Conservation (phyloP, 1,140 invertebrate species). For the Drosophila biarmipes region DNA sequence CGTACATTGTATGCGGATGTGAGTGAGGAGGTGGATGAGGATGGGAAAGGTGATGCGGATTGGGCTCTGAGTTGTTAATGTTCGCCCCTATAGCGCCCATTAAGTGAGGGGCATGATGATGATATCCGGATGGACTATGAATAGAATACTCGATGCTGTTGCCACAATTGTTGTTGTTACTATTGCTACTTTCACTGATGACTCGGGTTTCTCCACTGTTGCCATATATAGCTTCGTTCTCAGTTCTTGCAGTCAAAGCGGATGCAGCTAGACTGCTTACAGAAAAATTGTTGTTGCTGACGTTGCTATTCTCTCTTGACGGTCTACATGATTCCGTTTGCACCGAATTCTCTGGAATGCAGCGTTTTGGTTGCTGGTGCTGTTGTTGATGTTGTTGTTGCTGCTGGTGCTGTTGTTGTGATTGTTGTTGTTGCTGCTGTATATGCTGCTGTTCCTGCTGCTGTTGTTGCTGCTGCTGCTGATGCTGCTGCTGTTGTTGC, state of each 20-base stretch:
- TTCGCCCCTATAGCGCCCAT: slow-evolving; percentile 59
- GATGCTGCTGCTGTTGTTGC: slow-evolving; percentile 56
- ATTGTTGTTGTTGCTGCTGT: slow-evolving; percentile 54
- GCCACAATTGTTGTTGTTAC: slow-evolving; percentile 24
- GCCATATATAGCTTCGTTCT: slow-evolving; percentile 37
- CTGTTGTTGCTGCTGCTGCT: slow-evolving; percentile 47
- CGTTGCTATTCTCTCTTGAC: slow-evolving; percentile 34
- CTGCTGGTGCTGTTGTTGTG: slow-evolving; percentile 42
- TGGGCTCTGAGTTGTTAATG: slow-evolving; percentile 30
- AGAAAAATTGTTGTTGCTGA: slow-evolving; percentile 64
- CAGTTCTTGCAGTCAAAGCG: slow-evolving; percentile 36
- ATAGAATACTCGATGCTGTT: slow-evolving; percentile 42
- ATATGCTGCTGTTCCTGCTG: slow-evolving; percentile 42
- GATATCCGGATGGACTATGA: slow-evolving; percentile 47
- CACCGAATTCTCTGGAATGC: slow-evolving; percentile 14
- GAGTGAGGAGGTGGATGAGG: slow-evolving; percentile 49
- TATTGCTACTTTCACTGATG: slow-evolving; percentile 19
- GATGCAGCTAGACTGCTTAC: slow-evolving; percentile 70
- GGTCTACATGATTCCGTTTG: slow-evolving; percentile 19
- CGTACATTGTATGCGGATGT: slow-evolving; percentile 70
- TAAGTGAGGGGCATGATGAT: slow-evolving; percentile 71
- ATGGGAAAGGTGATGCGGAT: slow-evolving; percentile 45
- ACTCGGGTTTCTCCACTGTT: slow-evolving; percentile 16
- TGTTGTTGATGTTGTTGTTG: slow-evolving; percentile 42
- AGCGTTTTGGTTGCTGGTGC: slow-evolving; percentile 48